These are phyloP conservation scores for Hystrix brachyura DNA, from an alignment of 2,113 vertebrate genomes.

Conservation along the genomic window DNA sequence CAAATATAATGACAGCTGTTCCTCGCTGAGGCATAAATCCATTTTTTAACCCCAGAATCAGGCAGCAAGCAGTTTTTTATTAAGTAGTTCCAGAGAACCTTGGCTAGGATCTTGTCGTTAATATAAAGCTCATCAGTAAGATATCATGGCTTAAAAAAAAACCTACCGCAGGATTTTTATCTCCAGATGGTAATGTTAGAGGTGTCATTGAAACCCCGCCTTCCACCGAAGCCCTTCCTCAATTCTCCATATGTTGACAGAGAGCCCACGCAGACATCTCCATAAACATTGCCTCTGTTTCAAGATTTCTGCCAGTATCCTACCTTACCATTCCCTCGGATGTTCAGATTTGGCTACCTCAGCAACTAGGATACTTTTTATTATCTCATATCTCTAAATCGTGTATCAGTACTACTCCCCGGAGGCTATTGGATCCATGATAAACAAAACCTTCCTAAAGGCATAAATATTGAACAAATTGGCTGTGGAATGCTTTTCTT, in stretches of 20 bases:
- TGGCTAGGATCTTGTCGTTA: slow-evolving; percentile 65
- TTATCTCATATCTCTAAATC: slow-evolving; percentile 18
- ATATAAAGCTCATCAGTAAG: slow-evolving; percentile 66
- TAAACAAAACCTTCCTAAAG: slow-evolving; percentile 58
- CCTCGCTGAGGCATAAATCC: slow-evolving; percentile 11
- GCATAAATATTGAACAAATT: slow-evolving; percentile 65
- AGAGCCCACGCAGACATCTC: slow-evolving; percentile 67
- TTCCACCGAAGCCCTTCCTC: slow-evolving; percentile 37
- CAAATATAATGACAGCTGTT: slow-evolving; percentile 62
- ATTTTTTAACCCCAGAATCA: slow-evolving; percentile 59
- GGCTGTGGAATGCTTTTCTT: neutral
- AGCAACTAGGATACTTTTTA: neutral
- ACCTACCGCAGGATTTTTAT: slow-evolving; percentile 44
- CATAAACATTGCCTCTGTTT: slow-evolving; percentile 67
- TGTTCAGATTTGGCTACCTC: slow-evolving; percentile 53
- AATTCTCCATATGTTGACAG: slow-evolving; percentile 75
- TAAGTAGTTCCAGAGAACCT: slow-evolving; percentile 41
- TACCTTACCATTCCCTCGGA: slow-evolving; percentile 46
- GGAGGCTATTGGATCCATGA: slow-evolving; percentile 9
- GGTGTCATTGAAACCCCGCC: slow-evolving; percentile 68
- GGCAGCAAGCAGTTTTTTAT: slow-evolving; percentile 10
- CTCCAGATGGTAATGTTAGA: slow-evolving; percentile 80
- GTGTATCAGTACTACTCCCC: neutral
- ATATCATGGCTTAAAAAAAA: slow-evolving; percentile 18
- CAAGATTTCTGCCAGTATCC: slow-evolving; percentile 59